A percentile compares a stretch with the other conserved stretches of the same genome.
These are phyloP conservation scores for Aphelinus atriplicis DNA, from an alignment of 1,140 invertebrate species.

Conservation along the genomic window DNA sequence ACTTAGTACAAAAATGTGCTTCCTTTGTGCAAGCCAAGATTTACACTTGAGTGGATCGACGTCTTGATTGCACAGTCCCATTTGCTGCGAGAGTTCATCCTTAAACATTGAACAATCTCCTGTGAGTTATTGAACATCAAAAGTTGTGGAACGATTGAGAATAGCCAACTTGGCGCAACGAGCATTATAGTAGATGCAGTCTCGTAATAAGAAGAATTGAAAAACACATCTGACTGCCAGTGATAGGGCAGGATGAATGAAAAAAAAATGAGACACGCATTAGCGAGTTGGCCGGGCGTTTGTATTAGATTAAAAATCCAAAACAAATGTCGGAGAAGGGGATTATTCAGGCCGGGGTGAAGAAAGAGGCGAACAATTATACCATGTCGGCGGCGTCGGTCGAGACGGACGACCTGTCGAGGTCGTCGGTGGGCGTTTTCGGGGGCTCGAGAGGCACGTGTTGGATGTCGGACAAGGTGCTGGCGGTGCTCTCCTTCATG, in stretches of 20 bases:
- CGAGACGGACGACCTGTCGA: constrained; percentile 47
- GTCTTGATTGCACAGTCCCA: constrained; percentile 57
- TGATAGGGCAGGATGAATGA: neutral
- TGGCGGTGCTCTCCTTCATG: constrained; percentile 50
- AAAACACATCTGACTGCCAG: too few relatives aligned
- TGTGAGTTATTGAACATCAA: too few relatives aligned
- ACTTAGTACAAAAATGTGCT: constrained; percentile 95
- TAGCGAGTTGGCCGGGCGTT: too few relatives aligned
- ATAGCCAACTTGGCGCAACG: too few relatives aligned
- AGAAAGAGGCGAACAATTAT: constrained; percentile 37
- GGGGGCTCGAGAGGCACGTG: constrained; percentile 54
- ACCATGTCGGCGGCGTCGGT: constrained; percentile 56
- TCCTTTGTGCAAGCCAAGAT: constrained; percentile 80
- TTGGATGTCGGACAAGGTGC: constrained; percentile 69
- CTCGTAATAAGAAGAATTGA: too few relatives aligned
- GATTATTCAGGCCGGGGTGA: neutral
- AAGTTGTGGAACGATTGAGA: too few relatives aligned
- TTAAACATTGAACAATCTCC: constrained; percentile 29
- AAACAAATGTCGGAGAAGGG: neutral
- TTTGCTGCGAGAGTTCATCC: constrained; percentile 57
- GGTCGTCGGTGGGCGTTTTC: constrained; percentile 28
- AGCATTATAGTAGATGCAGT: too few relatives aligned
- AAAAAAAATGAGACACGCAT: constrained; percentile 6
- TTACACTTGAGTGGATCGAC: constrained; percentile 59
- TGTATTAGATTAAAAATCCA: neutral